phyloP scores from a whole-genome alignment of 2,888 invertebrate species.

The Leucophenga maculata region DNA sequence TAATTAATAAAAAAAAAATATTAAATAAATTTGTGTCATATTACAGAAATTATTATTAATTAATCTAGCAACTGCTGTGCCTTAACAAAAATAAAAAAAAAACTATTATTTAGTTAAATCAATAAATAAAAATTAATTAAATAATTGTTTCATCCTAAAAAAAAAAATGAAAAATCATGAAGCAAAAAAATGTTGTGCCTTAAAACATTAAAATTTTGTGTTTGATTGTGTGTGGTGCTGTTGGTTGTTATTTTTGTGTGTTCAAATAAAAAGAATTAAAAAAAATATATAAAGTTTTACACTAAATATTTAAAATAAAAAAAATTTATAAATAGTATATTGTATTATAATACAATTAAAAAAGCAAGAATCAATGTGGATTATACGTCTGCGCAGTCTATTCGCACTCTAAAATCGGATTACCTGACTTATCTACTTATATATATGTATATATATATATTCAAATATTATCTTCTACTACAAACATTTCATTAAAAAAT shows the following conservation, averaged over 20 bases:
- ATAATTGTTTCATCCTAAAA: conserved; percentile 24
- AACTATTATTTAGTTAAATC: too few species aligned
- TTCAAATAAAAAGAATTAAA: background rate
- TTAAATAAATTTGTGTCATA: conserved; percentile 17
- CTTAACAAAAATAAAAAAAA: conserved; percentile 25
- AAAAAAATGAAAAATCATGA: background rate
- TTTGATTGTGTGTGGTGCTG: conserved; percentile 33
- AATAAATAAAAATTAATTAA: conserved; percentile 26
- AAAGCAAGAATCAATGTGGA: conserved; percentile 24
- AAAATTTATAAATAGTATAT: conserved; percentile 26
- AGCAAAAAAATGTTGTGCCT: conserved; percentile 54
- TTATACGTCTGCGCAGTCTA: background rate
- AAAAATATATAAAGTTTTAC: conserved; percentile 6
- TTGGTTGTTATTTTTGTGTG: background rate
- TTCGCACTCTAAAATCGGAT: conserved; percentile 28
- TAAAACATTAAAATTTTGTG: conserved; percentile 44
- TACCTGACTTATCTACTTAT: conserved; percentile 1
- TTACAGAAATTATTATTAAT: conserved; percentile 19
- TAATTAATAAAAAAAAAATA: conserved; percentile 25
- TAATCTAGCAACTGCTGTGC: conserved; percentile 40
- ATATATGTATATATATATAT: background rate
- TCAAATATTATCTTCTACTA: background rate
- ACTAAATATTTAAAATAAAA: conserved; percentile 30
- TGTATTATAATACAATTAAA: background rate
- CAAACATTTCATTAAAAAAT: conserved; percentile 18